Evolutionary conservation across 2,888 invertebrate genomes (phyloP), one percentile per base, ranked within the genome.

Genomic region (Heliconius cydno): DNA sequence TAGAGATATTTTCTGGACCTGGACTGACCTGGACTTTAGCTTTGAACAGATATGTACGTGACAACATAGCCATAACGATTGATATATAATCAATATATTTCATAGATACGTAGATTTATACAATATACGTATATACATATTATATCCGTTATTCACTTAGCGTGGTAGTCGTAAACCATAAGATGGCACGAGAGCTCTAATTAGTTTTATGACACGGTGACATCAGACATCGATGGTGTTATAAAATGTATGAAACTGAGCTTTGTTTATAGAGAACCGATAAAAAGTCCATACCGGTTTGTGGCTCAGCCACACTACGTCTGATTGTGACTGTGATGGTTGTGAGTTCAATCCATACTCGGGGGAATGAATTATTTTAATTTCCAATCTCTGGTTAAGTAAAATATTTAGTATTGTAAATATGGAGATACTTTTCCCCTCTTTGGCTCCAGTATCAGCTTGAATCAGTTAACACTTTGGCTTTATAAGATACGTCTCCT

Each of bases 201-300:
- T 91, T 90, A 90, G 87, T 86, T 91, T 89, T 90, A 91, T 85
- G 82, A 85, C 85, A 77, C 84, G 84, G 88, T 90, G 89, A 88
- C 89, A 89, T 87, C 89, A 87, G 76, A 66, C 28, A 66, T 34
- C 52, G 41, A 70, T 63, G 28, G 34, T 72, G 67, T 67, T 79
- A 67, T 78, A 67, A 73, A 60, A 60, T 60, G n/a, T 66, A 68
- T 60, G 38, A 68, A 57, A 60, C 57, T 28, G 6, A 67, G 63
- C 60, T 75, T 65, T 41, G 75, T 25, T 25, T 75, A 65, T 65
- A 19, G 9, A 34, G 22, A 34, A 22, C 2, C 60, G n/a, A 60
- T 22, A 67, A 19, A 67, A 68, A 34, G 22, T 38, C 0, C 52
- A 22, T 7, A 52, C 19, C 19, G 52, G 19, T 52, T 52, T 6